Percentiles rank a stretch among this genome's conserved stretches.
These are phyloP conservation scores for Myathropa florea DNA, from an alignment of 2,888 invertebrate species.

Conservation along the genomic window DNA sequence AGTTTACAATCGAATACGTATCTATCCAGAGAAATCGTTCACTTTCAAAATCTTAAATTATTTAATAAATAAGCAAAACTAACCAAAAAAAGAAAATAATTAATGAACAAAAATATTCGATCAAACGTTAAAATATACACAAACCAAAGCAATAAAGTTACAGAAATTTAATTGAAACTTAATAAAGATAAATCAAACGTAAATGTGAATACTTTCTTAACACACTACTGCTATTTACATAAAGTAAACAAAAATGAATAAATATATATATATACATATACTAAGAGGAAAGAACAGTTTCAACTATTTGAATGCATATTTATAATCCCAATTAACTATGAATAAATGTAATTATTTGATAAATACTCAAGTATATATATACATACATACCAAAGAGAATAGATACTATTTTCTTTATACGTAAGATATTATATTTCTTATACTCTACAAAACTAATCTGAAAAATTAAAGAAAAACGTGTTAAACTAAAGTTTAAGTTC, in stretches of 20 bases:
- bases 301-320: conserved; percentile 43
- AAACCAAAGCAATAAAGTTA: conserved; percentile 54
- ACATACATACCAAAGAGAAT: conserved; percentile 48
- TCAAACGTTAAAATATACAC: conserved; percentile 16
- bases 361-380: conserved; percentile 63
- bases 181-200: conserved; percentile 37
- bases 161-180: conserved; percentile 28
- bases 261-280: conserved; percentile 9
- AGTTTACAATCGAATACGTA: neutral
- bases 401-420: conserved; percentile 73
- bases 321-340: conserved; percentile 60
- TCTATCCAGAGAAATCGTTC: conserved; percentile 20
- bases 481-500: conserved; percentile 70
- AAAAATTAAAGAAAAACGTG: conserved; percentile 66
- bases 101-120: conserved; percentile 10
- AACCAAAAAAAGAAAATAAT: conserved; percentile 18
- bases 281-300: conserved; percentile 33
- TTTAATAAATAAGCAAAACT: conserved; percentile 22
- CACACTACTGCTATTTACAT: conserved; percentile 58
- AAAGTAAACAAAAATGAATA: neutral
- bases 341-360: conserved; percentile 64
- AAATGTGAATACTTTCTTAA: conserved; percentile 62
- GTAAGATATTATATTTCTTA: conserved; percentile 70
- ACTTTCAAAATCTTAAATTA: conserved; percentile 13
- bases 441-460: conserved; percentile 75